phyloP scores from a whole-genome alignment of 2,797 vertebrate genomes.

The Myripristis murdjan region DNA sequence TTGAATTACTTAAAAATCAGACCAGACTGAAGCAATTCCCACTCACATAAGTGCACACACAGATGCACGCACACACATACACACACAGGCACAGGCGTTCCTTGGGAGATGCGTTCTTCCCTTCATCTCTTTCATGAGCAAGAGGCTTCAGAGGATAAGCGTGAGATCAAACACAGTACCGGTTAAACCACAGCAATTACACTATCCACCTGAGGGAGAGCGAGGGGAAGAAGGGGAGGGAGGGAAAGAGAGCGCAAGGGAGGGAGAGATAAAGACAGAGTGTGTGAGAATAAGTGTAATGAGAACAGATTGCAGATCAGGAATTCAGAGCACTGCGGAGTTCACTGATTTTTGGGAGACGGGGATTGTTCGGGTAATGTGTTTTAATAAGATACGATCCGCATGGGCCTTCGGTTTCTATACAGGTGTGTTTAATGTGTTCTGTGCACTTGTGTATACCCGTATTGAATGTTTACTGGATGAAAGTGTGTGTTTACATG shows the following conservation, averaged over 20 bases:
- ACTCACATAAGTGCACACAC: conserved; percentile 20
- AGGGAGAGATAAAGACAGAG: conserved; percentile 49
- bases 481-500: conserved; percentile 3
- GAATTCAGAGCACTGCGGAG: conserved; percentile 68
- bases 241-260: not conserved
- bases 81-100: conserved; percentile 35
- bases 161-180: conserved; percentile 75
- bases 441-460: not conserved
- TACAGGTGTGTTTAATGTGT: not conserved
- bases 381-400: conserved; percentile 66
- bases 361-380: conserved; percentile 68
- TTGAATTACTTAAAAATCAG: conserved; percentile 74
- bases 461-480: not conserved
- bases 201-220: conserved; percentile 71
- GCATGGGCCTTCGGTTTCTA: conserved; percentile 11
- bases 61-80: conserved; percentile 10
- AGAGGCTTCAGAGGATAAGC: conserved; percentile 71
- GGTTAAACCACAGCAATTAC: conserved; percentile 78
- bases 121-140: conserved; percentile 71
- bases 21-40: conserved; percentile 55
- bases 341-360: conserved; percentile 65
- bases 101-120: conserved; percentile 55
- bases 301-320: conserved; percentile 74
- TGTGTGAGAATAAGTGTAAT: conserved; percentile 65
- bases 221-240: not conserved